Percentiles rank a stretch among this genome's conserved stretches.
phyloP scores from a whole-genome alignment of 2,888 invertebrate species.

The Euzetes globulus region DNA sequence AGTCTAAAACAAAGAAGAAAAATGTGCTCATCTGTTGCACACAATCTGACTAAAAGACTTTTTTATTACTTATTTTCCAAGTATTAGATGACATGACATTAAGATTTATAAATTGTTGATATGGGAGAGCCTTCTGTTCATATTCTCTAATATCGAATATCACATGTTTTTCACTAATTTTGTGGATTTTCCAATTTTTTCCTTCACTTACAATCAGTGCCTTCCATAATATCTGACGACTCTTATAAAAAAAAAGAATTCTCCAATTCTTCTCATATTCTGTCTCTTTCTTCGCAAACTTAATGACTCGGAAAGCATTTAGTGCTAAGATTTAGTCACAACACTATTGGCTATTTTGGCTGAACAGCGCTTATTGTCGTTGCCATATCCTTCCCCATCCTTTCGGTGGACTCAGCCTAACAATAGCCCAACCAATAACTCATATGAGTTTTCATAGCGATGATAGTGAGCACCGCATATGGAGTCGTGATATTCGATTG shows the following conservation, averaged over 20 bases:
- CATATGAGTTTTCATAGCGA: neutral
- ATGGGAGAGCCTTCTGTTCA: neutral
- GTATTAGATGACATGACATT: constrained; percentile 6
- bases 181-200: neutral
- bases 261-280: neutral
- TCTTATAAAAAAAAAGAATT: neutral
- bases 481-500: constrained; percentile 4
- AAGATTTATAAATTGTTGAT: constrained; percentile 5
- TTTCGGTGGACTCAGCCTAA: too few relatives aligned
- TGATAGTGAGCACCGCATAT: constrained; percentile 7
- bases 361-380: neutral
- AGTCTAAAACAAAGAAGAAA: neutral
- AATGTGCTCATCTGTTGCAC: neutral
- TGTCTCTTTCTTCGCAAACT: constrained; percentile 7
- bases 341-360: neutral
- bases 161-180: neutral
- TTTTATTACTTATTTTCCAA: constrained; percentile 2
- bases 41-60: neutral
- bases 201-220: neutral
- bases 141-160: neutral
- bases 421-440: neutral
- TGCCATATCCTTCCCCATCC: neutral
- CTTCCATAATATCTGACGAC: neutral
- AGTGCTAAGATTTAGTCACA: constrained; percentile 7
- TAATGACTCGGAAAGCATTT: constrained; percentile 15